Conservation (phyloP, 2,113 vertebrate species). For the Larimichthys crocea region DNA sequence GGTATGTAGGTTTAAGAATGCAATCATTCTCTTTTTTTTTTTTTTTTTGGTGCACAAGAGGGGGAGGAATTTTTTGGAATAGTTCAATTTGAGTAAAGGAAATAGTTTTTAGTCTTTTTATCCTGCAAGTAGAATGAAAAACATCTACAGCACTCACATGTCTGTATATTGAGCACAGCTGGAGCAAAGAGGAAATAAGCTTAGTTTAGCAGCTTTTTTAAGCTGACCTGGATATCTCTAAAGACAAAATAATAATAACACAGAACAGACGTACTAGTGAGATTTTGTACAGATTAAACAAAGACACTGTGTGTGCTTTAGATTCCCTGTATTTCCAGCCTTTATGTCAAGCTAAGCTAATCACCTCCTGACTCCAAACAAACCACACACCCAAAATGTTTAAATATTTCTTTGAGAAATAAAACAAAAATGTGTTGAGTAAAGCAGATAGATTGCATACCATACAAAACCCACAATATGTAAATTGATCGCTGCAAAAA, state of each 20-base stretch:
- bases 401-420: neutral
- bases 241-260: neutral
- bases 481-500: neutral
- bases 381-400: neutral
- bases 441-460: neutral
- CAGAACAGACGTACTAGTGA: neutral
- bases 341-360: neutral
- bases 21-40: neutral
- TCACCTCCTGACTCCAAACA: neutral
- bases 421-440: no score
- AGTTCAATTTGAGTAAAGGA: neutral
- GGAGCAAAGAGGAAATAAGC: neutral
- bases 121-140: neutral
- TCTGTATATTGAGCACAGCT: neutral
- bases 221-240: neutral
- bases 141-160: neutral
- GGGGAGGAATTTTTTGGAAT: neutral
- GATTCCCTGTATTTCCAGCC: neutral
- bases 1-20: neutral
- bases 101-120: neutral
- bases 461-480: neutral
- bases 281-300: neutral
- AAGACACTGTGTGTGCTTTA: neutral
- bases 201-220: neutral
- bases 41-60: neutral